Evolutionary conservation across 2,113 vertebrate genomes (phyloP).

Genomic region (Marcusenius ussheri): DNA sequence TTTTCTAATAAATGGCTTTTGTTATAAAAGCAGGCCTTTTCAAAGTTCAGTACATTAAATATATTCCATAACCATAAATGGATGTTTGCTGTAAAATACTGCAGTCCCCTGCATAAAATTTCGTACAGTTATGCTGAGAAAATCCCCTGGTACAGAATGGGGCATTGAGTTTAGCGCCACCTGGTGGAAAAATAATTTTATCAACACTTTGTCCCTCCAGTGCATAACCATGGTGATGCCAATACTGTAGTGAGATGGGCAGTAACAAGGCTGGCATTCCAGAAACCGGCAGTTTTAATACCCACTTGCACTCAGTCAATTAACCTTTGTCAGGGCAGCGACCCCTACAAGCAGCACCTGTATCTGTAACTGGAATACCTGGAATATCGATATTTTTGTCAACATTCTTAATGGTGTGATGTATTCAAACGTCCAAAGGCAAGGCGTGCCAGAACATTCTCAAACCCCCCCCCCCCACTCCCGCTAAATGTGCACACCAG

Average conservation of each 20-base stretch:
- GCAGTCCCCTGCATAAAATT: neutral
- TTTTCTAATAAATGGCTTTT: constrained; percentile 1
- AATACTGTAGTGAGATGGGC: no score
- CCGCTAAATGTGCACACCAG: neutral
- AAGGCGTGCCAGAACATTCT: neutral
- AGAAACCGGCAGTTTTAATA: neutral
- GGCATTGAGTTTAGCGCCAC: constrained; percentile 22
- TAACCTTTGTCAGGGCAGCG: neutral
- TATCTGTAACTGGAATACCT: neutral
- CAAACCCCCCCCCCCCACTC: no score
- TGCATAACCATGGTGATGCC: neutral
- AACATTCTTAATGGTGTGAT: neutral
- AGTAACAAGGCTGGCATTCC: neutral
- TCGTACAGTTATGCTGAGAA: neutral
- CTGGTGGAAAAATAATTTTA: constrained; percentile 17
- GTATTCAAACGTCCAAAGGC: neutral
- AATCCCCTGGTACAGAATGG: neutral
- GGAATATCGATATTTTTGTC: neutral
- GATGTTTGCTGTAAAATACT: constrained; percentile 6
- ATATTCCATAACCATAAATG: neutral
- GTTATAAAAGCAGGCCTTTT: neutral
- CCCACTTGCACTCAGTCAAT: neutral
- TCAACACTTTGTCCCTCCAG: neutral
- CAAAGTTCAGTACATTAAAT: neutral
- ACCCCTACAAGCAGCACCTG: neutral